A percentile compares a stretch with the other conserved stretches of the same genome.
These are phyloP conservation scores for Macrocentrus cingulum DNA, from an alignment of 1,140 invertebrate species.

Conservation along the genomic window DNA sequence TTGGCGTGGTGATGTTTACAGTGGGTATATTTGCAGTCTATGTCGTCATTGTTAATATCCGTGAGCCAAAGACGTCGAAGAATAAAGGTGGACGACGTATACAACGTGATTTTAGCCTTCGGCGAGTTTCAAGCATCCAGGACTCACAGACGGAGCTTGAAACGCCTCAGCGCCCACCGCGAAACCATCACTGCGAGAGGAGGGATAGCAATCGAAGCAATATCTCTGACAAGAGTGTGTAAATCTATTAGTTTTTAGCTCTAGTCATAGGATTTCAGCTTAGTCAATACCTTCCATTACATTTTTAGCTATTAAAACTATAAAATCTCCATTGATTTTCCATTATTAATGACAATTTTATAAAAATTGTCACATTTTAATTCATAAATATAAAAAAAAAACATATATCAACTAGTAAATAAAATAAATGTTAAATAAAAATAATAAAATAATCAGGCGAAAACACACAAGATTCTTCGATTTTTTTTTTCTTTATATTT, in stretches of 20 bases:
- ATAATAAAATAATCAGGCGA: too few species aligned
- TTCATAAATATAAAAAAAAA: too few species aligned
- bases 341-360: too few species aligned
- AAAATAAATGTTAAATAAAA: too few species aligned
- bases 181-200: conserved; percentile 28
- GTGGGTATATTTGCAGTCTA: conserved; percentile 52
- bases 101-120: conserved; percentile 40
- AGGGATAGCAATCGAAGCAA: conserved; percentile 36
- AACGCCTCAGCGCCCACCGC: conserved; percentile 14
- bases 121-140: conserved; percentile 45
- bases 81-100: conserved; percentile 32
- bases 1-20: conserved; percentile 51
- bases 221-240: conserved; percentile 45
- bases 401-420: too few species aligned
- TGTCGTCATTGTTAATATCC: conserved; percentile 48
- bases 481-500: too few species aligned
- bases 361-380: too few species aligned
- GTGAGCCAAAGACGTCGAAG: conserved; percentile 36
- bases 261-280: background rate
- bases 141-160: conserved; percentile 33
- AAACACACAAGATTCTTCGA: too few species aligned
- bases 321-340: too few species aligned
- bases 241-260: conserved; percentile 13
- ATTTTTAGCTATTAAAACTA: too few species aligned
- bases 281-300: too few species aligned